Evolutionary conservation across 2,888 invertebrate species (phyloP).

Genomic region (Hipparchia semele): DNA sequence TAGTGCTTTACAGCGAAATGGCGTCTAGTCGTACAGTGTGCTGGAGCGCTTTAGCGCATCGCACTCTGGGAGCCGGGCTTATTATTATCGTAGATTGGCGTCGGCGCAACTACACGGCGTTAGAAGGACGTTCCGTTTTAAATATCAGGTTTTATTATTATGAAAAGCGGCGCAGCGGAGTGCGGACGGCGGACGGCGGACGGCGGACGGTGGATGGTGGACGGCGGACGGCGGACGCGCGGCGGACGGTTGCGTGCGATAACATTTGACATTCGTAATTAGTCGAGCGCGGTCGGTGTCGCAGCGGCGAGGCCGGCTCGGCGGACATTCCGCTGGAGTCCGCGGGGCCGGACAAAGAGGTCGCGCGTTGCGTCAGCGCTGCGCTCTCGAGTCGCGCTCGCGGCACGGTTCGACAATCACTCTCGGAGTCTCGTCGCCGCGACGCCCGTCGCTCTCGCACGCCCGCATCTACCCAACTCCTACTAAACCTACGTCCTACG

Average conservation of each 20-base stretch:
- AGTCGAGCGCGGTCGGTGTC: conserved; percentile 70
- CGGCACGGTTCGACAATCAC: conserved; percentile 40
- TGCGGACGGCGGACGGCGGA: conserved; percentile 72
- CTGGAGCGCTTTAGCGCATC: conserved; percentile 69
- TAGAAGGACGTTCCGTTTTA: conserved; percentile 84
- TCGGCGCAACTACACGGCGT: conserved; percentile 84
- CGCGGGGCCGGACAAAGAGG: conserved; percentile 76
- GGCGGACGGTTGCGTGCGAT: conserved; percentile 82
- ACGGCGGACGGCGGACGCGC: conserved; percentile 43
- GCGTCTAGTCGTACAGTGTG: conserved; percentile 52
- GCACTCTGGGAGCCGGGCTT: conserved; percentile 73
- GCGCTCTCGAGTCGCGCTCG: conserved; percentile 27
- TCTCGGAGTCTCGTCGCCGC: conserved; percentile 43
- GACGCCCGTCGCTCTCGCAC: conserved; percentile 30
- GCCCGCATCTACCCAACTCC: conserved; percentile 64
- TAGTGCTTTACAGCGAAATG: conserved; percentile 60
- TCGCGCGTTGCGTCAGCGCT: conserved; percentile 78
- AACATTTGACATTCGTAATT: conserved; percentile 84
- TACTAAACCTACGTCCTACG: conserved; percentile 60
- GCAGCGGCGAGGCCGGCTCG: conserved; percentile 57
- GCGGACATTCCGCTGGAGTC: conserved; percentile 56
- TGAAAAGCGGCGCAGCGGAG: conserved; percentile 83
- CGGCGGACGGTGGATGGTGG: conserved; percentile 73
- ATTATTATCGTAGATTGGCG: conserved; percentile 84
- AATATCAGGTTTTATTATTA: conserved; percentile 84